Percentiles rank a stretch among this genome's conserved stretches.
Conservation (phyloP, 2,888 invertebrate species). For the Periphyllus acericola region DNA sequence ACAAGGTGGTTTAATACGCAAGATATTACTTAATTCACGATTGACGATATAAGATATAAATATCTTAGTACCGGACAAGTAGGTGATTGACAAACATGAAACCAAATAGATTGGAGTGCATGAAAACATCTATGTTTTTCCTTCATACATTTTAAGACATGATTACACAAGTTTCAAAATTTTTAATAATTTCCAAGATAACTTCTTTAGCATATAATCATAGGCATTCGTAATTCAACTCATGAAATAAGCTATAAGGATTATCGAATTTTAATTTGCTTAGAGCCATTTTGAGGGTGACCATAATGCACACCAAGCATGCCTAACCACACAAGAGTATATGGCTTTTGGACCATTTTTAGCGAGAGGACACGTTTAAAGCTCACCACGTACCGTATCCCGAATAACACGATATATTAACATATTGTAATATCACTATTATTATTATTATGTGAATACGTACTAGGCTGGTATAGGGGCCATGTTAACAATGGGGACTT, state of each 20-base stretch:
- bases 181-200: background rate
- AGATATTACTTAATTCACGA: no score
- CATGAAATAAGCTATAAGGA: background rate
- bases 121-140: no score
- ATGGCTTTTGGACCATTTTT: background rate
- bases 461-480: constrained; percentile 57
- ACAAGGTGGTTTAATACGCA: no score
- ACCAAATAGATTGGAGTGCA: no score
- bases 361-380: no score
- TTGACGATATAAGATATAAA: no score
- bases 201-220: background rate
- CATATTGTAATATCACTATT: no score
- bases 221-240: background rate
- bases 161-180: background rate
- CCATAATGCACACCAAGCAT: background rate
- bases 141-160: no score
- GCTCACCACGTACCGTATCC: no score
- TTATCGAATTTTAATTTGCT: background rate
- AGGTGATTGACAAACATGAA: no score
- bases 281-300: background rate
- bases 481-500: constrained; percentile 54
- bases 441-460: constrained; percentile 3
- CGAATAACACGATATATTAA: no score
- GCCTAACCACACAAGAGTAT: background rate
- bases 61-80: no score